Base-by-base conservation (phyloP, 1,140 invertebrate genomes). In the Sesamia nonagrioides region DNA sequence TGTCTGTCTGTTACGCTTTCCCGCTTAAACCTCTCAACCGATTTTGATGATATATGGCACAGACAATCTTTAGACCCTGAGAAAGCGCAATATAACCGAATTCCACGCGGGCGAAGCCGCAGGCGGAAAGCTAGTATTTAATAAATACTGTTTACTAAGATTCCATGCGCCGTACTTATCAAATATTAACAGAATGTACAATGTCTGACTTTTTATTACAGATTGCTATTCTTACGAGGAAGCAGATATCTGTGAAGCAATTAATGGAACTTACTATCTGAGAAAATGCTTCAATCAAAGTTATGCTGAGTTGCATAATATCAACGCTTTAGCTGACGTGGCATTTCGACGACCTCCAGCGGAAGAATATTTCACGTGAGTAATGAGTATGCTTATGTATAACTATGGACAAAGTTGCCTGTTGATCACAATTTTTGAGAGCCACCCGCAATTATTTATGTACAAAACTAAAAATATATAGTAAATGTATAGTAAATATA, bases 311-410 rank as follows among this genome's bases (percentile, higher is more conserved):
- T 92, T 92, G 56, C 87, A 95, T 27, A 95, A 96, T 50, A 95
- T 96, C 45, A 95, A 90, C 4, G 93, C 92, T 33, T 81, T 96
- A 79, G 96, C 95, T 8, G 88, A 96, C 17, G 95, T 95, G 73
- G 96, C 96, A 17, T 91, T 96, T 35, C 95, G 96, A 82, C 95
- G 96, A 81, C 97, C 97, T 56, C 97, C 97, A 0, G 97, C 97
- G 61, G 97, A 98, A 89, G 97, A 98, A 92, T 98, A 97, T 91
- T 98, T 98, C 91, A 97, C 96, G 97, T 98, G 94, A 96, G 33
- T 58, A 40, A 97, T 98, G 94, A 96, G 33, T 58, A 40, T 40
- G 9, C 33, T 73, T 13, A 17, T n/a, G n/a, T n/a, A n/a, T n/a
- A 17, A 15, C n/a, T n/a, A n/a, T n/a, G n/a, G 15, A 50, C 11